Conservation (phyloP, 2,888 invertebrate species). For the Tryphoninae sp. region DNA sequence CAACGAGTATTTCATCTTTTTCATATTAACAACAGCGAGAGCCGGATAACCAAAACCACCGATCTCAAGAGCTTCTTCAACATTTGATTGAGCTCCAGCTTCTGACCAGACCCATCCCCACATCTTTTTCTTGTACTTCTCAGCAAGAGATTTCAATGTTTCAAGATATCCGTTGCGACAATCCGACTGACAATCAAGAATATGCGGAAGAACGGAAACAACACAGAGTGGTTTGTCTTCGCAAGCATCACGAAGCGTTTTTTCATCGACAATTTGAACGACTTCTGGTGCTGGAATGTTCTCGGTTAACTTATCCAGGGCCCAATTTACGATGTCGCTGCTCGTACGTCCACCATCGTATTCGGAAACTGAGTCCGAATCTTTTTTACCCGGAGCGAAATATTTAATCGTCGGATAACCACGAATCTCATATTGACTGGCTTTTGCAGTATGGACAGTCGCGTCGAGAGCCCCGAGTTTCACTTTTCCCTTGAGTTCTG, state of each 20-base stretch:
- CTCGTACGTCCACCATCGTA: conserved; percentile 97
- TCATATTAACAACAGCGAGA: conserved; percentile 97
- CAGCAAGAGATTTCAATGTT: conserved; percentile 88
- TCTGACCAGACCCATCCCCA: conserved; percentile 99
- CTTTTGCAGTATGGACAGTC: conserved; percentile 92
- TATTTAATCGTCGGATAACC: conserved; percentile 99
- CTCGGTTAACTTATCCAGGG: conserved; percentile 91
- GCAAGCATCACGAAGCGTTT: conserved; percentile 88
- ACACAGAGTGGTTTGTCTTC: conserved; percentile 95
- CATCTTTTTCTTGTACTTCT: conserved; percentile 95
- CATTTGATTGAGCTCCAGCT: conserved; percentile 90
- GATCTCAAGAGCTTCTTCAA: conserved; percentile 95
- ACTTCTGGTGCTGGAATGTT: conserved; percentile 96
- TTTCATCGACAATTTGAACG: conserved; percentile 85
- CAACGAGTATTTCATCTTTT: conserved; percentile 98
- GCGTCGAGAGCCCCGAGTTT: conserved; percentile 98
- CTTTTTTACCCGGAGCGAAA: conserved; percentile 90
- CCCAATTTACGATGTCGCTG: conserved; percentile 95
- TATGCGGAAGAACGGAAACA: conserved; percentile 95
- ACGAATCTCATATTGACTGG: conserved; percentile 91
- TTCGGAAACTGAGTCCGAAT: conserved; percentile 87
- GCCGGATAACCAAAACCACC: conserved; percentile 99
- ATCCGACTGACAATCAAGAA: conserved; percentile 96
- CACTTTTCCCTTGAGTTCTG: conserved; percentile 96
- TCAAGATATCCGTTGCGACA: conserved; percentile 94